Conservation (phyloP, 2,888 invertebrate genomes). For the Polyommatus icarus region DNA sequence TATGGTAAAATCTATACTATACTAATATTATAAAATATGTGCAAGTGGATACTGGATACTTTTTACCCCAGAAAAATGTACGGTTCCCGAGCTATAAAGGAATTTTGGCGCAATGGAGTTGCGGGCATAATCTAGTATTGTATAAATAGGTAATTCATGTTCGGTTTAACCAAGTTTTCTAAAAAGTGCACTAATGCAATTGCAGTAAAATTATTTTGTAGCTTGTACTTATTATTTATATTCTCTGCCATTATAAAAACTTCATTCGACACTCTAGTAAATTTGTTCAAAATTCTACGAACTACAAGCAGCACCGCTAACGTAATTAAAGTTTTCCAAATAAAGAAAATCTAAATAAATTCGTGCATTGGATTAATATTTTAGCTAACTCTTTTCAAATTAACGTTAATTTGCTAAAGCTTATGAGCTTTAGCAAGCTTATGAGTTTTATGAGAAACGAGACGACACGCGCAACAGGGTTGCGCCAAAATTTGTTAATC, state of each 20-base stretch:
- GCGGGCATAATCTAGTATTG: too few species aligned
- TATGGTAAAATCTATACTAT: too few species aligned
- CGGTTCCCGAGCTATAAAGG: too few species aligned
- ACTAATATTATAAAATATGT: too few species aligned
- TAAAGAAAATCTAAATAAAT: not conserved
- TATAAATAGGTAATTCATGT: too few species aligned
- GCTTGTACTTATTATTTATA: not conserved
- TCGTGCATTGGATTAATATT: not conserved
- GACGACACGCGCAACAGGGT: too few species aligned
- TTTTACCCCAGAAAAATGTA: too few species aligned
- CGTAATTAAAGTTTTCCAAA: not conserved
- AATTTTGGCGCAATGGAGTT: too few species aligned
- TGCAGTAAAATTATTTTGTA: not conserved
- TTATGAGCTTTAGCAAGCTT: too few species aligned
- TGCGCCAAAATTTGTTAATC: too few species aligned
- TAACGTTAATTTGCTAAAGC: not conserved
- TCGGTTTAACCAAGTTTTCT: too few species aligned
- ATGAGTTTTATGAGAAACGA: not conserved
- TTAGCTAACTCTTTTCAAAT: not conserved
- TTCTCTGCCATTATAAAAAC: not conserved
- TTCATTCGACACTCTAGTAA: not conserved
- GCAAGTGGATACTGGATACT: too few species aligned
- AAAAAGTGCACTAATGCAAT: not conserved
- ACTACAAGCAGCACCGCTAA: not conserved
- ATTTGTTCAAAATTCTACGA: not conserved